Evolutionary conservation across 2,113 vertebrate species (phyloP).

Genomic region (Phycodurus eques): DNA sequence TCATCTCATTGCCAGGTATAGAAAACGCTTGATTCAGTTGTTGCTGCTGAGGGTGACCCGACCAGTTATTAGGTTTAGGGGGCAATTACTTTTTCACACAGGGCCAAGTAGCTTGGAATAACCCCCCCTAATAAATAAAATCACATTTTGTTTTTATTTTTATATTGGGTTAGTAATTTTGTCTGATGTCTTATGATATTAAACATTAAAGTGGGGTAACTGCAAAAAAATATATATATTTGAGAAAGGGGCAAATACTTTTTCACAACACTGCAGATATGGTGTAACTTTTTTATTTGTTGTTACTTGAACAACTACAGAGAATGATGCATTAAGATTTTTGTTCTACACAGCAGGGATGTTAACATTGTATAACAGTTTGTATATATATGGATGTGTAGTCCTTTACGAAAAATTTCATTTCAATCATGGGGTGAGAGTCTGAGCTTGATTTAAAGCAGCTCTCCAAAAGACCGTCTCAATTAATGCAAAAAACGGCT

Average conservation of each 20-base stretch:
- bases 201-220: too few relatives aligned
- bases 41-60: too few relatives aligned
- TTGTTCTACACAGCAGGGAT: background rate
- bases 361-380: background rate
- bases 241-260: too few relatives aligned
- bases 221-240: too few relatives aligned
- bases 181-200: too few relatives aligned
- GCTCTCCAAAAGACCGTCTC: constrained; percentile 37
- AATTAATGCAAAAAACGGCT: constrained; percentile 23
- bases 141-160: background rate
- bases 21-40: too few relatives aligned
- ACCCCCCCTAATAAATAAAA: background rate
- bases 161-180: too few relatives aligned
- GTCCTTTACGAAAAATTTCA: constrained; percentile 31
- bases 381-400: background rate
- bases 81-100: too few relatives aligned
- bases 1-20: too few relatives aligned
- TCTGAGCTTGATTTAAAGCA: constrained; percentile 57
- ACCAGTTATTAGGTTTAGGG: too few relatives aligned
- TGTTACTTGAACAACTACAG: background rate
- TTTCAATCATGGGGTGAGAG: constrained; percentile 36
- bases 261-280: too few relatives aligned
- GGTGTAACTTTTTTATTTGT: background rate
- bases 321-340: background rate
- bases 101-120: too few relatives aligned